These are phyloP conservation scores for Octomys mimax DNA, from an alignment of 2,797 vertebrate species.

Conservation along the genomic window DNA sequence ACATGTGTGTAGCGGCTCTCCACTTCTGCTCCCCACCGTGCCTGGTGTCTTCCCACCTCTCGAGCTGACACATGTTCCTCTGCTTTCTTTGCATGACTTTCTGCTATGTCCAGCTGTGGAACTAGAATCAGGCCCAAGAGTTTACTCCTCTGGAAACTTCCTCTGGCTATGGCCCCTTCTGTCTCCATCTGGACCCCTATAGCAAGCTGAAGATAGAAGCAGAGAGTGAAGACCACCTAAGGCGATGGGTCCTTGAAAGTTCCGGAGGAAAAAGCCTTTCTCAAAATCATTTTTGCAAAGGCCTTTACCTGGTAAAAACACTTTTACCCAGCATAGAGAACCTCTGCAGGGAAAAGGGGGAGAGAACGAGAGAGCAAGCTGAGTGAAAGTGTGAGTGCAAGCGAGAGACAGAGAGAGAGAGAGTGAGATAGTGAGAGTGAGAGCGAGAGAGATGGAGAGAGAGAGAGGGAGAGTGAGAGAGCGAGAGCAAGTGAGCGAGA, in stretches of 20 bases:
- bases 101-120: neutral
- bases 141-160: neutral
- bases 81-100: neutral
- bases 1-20: rapidly evolving
- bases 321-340: slow-evolving; percentile 84
- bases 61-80: neutral
- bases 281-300: slow-evolving; percentile 85
- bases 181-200: neutral
- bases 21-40: neutral
- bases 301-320: neutral
- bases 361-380: too few relatives aligned
- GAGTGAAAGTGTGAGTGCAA: slow-evolving; percentile 48
- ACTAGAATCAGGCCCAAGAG: neutral
- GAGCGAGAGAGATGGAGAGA: too few relatives aligned
- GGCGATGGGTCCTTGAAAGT: neutral
- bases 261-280: neutral
- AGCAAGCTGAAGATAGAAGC: neutral
- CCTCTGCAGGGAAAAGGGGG: slow-evolving; percentile 73
- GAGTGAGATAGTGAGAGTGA: too few relatives aligned
- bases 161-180: rapidly evolving
- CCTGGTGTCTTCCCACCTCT: neutral
- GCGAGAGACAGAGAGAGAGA: neutral
- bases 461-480: too few relatives aligned
- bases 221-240: neutral
- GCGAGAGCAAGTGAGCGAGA: slow-evolving; percentile 81